Base-by-base conservation (phyloP, 2,888 invertebrate genomes). In the Nudaria mundana region DNA sequence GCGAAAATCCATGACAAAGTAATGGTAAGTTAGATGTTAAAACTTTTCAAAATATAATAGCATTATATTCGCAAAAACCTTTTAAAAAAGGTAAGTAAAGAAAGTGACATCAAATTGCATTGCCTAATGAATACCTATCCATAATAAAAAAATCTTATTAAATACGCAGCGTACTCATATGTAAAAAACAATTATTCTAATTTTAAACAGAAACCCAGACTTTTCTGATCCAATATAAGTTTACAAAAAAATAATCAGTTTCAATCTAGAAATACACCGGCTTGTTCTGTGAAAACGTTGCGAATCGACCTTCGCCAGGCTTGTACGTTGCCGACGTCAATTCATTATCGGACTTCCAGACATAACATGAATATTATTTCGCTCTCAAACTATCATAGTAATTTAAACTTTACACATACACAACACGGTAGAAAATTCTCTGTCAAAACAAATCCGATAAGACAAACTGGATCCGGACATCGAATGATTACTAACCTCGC, bases 401-500 rank as follows among this genome's bases (percentile, higher is more conserved):
- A 40, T 59, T 26, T 53, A 24, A 51, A 63, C 66, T 52, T 43
- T 77, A 63, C 0, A 0, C 0, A 0, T 0, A 1, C 0, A 1
- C 0, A 0, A 44, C 70, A 81, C 56, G 51, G 73, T 66, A 37
- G 38, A 57, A 36, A 63, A 55, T 78, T 24, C 47, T 42, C 42
- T 58, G 52, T 7, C 30, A 13, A 15, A 28, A 25, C 39, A 30
- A 42, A 58, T 58, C 57, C 63, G 76, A 76, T 86, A 86, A 74
- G 79, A 68, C 84, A 61, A 72, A 76, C 73, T 80, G 77, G 82
- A 79, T 78, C 72, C 76, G 71, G 73, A 79, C 77, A 75, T 75
- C 78, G 76, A 84, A 80, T 87, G 88, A 88, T 87, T 87, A 87
- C 86, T 81, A 82, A 81, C 74, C 79, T 75, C 69, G 67, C 69